Evolutionary conservation across 2,888 invertebrate genomes (phyloP), one percentile per base, ranked within the genome.

Genomic region (Microdon myrmicae): DNA sequence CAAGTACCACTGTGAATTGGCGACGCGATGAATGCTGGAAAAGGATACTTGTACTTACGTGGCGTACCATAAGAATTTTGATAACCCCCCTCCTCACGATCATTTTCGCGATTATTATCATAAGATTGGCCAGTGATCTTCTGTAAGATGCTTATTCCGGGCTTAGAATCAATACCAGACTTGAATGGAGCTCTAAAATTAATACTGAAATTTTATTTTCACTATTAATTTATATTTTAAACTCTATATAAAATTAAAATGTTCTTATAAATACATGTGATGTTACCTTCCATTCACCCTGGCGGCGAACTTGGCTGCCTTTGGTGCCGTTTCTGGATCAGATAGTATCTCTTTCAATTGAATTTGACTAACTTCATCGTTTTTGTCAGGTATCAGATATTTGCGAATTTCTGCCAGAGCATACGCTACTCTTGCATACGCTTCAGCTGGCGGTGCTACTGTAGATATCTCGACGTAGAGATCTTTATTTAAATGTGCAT

Each of bases 381-480:
- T 75, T 41, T 74, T 74, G 67, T 74, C 74, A 58, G 74, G 74
- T 68, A 74, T 73, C 35, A 74, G 60, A 67, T 74, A 74, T 70
- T 75, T 75, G 53, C 74, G 75, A 35, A 74, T 74, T 64, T 74
- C 74, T 23, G 74, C 73, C 12, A 74, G 51, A 3, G 74, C 74
- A 17, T 75, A 74, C 1, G 74, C 74, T 39, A 93, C 86, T 38
- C 94, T 85, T 0, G 91, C 91, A 73, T 94, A 90, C 2, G 91
- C 91, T 72, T 92, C 91, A 0, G 90, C 90, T 0, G 91, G 92
- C 0, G 93, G 90, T 1, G 93, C 94, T 43, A 91, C 83, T 0
- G 92, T 91, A 12, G 91, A 88, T 17, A 96, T 89, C 79, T 94
- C 91, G 0, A 95, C 90, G 73, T 94, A 95, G 6, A 95, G 81